Base-by-base conservation (phyloP, 2,797 vertebrate genomes). In the Clamator glandarius region DNA sequence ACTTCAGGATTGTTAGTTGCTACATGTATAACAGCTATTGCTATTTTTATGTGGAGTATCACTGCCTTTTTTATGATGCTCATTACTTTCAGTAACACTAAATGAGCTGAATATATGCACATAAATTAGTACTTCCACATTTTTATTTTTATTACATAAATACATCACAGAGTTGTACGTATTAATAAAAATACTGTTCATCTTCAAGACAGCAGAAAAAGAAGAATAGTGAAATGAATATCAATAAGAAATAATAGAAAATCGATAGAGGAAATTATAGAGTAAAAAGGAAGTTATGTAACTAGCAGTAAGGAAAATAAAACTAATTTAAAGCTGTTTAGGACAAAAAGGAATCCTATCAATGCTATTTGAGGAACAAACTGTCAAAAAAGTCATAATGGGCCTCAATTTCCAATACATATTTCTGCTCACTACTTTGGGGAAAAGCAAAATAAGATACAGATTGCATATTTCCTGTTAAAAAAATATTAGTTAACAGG, bases 101-200 rank as follows among this genome's bases (percentile, higher is more conserved):
- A 90, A 95, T 68, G 61, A 89, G 19, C 11, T 39, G 35, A 69
- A 95, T 92, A 85, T 83, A 78, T 84, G 76, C 24, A 92, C 55
- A 80, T 64, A 89, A 91, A 93, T 91, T 83, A 90, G 68, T 89
- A 68, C 33, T 62, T 92, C 24, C 64, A 57, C 26, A 77, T 88
- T 95, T 94, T 90, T 25, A 42, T 52, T 96, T 94, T 96, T 93
- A 84, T 92, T 94, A 58, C 39, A 25, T 72, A 44, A 44, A 88
- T 91, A 68, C 51, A 87, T 83, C 76, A 92, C 79, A 85, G 33
- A 44, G 20, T 69, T 69, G 23, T 46, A 25, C 8, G 72, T 54
- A 75, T 83, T 87, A 92, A 91, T 89, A 62, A 89, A 73, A 58
- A 15, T 42, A 11, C 11, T 62, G 81, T 86, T 89, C 68, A 75